phyloP scores from a whole-genome alignment of 1,140 invertebrate genomes.

The Platyscapa corneri region DNA sequence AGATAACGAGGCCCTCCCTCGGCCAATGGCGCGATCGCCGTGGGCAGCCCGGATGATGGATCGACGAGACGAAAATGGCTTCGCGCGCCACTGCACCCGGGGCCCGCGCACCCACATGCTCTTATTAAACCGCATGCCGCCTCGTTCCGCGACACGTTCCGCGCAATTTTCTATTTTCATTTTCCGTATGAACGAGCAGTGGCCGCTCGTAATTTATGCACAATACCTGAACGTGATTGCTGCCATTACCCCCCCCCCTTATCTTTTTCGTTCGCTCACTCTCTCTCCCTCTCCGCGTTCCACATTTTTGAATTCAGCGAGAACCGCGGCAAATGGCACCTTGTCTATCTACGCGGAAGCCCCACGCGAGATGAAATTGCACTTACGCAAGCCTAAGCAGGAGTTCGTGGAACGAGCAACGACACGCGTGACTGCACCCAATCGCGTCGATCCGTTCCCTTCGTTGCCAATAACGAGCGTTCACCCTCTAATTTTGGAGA shows the following conservation, averaged over 20 bases:
- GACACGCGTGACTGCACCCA: too few relatives aligned
- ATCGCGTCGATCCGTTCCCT: too few relatives aligned
- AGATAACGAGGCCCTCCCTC: background rate
- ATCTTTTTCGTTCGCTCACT: background rate
- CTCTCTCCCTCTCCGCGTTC: background rate
- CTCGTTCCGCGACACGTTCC: background rate
- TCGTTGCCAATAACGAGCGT: too few relatives aligned
- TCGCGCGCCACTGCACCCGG: background rate
- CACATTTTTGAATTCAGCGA: background rate
- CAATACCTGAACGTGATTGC: background rate
- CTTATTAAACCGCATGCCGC: constrained; percentile 8
- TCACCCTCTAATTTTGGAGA: too few relatives aligned
- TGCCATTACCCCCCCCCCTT: background rate
- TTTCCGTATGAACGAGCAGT: constrained; percentile 28
- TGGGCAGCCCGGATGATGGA: background rate
- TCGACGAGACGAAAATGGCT: background rate
- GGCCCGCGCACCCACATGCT: background rate
- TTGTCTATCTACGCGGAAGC: background rate
- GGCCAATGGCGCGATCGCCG: too few relatives aligned
- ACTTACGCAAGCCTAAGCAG: background rate
- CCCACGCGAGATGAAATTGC: background rate
- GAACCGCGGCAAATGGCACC: background rate
- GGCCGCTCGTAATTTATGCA: constrained; percentile 6
- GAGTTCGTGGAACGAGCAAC: background rate
- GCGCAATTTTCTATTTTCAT: constrained; percentile 20